A percentile compares a stretch with the other conserved stretches of the same genome.
phyloP scores from a whole-genome alignment of 2,797 vertebrate species.

The Sebastes iracundus region DNA sequence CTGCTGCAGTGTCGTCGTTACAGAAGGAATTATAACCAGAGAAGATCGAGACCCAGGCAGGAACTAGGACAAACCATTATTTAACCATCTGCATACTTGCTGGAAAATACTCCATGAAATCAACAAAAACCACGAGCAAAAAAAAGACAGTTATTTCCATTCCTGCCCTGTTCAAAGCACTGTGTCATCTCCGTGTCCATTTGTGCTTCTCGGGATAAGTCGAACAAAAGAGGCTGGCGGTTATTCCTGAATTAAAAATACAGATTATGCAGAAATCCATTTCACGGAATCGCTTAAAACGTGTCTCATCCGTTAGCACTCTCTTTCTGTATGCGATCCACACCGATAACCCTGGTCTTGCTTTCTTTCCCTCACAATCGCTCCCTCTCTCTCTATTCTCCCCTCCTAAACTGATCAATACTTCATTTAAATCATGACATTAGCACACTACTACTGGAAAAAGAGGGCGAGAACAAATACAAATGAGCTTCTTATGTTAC shows the following conservation, averaged over 20 bases:
- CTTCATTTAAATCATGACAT: constrained; percentile 93
- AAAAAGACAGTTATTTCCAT: constrained; percentile 54
- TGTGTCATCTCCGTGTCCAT: constrained; percentile 52
- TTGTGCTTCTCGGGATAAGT: constrained; percentile 55
- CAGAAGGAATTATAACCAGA: constrained; percentile 58
- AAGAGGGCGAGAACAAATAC: constrained; percentile 66
- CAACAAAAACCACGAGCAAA: constrained; percentile 63
- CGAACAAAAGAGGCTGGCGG: constrained; percentile 57
- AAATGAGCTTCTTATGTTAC: constrained; percentile 57
- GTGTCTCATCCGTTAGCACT: constrained; percentile 82
- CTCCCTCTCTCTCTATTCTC: constrained; percentile 89
- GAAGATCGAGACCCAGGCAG: constrained; percentile 76
- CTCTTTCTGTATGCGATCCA: constrained; percentile 87
- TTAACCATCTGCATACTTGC: constrained; percentile 57
- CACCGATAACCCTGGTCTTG: constrained; percentile 87
- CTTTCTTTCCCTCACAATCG: constrained; percentile 88
- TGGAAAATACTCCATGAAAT: constrained; percentile 70
- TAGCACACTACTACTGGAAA: constrained; percentile 84
- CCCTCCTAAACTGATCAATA: constrained; percentile 92
- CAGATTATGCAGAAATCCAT: constrained; percentile 77
- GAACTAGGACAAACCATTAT: constrained; percentile 66
- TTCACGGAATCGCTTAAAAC: constrained; percentile 77
- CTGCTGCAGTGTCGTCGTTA: constrained; percentile 46
- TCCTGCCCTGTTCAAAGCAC: constrained; percentile 53
- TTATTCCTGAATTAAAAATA: constrained; percentile 75